These are phyloP conservation scores for Ceratitis capitata DNA, from an alignment of 1,140 invertebrate species.

Conservation along the genomic window DNA sequence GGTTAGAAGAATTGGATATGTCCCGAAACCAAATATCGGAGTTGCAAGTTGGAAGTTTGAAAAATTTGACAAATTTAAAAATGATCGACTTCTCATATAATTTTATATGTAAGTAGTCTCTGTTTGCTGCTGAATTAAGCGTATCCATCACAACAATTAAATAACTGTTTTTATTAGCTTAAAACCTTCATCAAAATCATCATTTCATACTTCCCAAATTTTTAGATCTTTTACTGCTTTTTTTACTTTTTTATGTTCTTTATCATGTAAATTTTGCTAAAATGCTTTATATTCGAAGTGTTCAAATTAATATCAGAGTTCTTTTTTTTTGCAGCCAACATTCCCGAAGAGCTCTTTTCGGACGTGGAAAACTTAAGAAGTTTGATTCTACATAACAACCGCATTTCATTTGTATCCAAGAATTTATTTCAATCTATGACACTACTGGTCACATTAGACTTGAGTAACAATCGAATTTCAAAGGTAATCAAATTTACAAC, in stretches of 20 bases:
- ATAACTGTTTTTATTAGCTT: too few relatives aligned
- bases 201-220: too few relatives aligned
- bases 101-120: constrained; percentile 60
- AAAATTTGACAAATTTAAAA: constrained; percentile 68
- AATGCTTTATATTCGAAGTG: too few relatives aligned
- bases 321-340: constrained; percentile 46
- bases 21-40: constrained; percentile 70
- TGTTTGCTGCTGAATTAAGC: too few relatives aligned
- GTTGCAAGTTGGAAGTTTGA: constrained; percentile 70
- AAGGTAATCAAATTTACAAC: too few relatives aligned
- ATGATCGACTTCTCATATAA: constrained; percentile 72
- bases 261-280: too few relatives aligned
- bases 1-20: constrained; percentile 71
- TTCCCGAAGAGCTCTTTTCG: constrained; percentile 69
- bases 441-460: constrained; percentile 69
- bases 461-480: constrained; percentile 70
- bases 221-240: too few relatives aligned
- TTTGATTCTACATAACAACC: constrained; percentile 72
- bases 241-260: too few relatives aligned
- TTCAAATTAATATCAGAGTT: neutral
- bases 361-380: constrained; percentile 70
- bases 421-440: constrained; percentile 69
- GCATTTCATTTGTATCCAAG: constrained; percentile 69
- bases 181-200: too few relatives aligned
- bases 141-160: too few relatives aligned